Evolutionary conservation across 2,888 invertebrate species (phyloP), one percentile per base, ranked within the genome.

Genomic region (Branchinecta sandiegonensis): DNA sequence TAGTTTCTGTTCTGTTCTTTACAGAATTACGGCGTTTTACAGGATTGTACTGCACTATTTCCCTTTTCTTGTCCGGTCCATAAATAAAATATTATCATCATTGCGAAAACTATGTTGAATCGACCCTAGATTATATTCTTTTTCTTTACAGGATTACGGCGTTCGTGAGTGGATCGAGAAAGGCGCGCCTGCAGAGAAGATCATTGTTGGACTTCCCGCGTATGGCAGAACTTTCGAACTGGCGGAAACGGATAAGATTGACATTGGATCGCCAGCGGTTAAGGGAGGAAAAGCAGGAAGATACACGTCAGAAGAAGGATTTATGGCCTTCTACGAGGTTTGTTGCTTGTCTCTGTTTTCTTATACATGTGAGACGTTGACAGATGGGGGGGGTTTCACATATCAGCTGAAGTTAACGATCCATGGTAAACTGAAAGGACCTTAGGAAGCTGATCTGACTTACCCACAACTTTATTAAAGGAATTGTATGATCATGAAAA

Each of bases 151-250:
- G 89, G 89, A 93, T 76, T 92, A 85, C 77, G 91, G 92, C 72
- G 90, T 92, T 0, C 83, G 90, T 7, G 92, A 93, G 79, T 94
- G 94, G 94, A 88, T 92, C 1, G 89, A 90, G 73, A 90, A 90
- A 78, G 91, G 94, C 69, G 90, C 94, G 7, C 93, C 94, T 1
- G 90, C 90, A 75, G 92, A 93, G 78, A 95, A 94, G 79, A 80
- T 95, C 11, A 88, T 94, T 84, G 89, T 94, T 68, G 94, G 94
- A 66, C 72, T 77, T 63, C 92, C 94, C 8, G 92, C 92, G 0
- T 95, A 94, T 76, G 94, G 94, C 47, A 83, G 94, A 70, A 89
- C 92, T 11, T 94, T 94, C 79, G 90, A 90, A 46, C 81, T 95
- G 66, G 86, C 88, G 65, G 90, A 93, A 75, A 84, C 84, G 7